Evolutionary conservation across 2,888 invertebrate genomes (phyloP).

Genomic region (Drosophila mulleri): DNA sequence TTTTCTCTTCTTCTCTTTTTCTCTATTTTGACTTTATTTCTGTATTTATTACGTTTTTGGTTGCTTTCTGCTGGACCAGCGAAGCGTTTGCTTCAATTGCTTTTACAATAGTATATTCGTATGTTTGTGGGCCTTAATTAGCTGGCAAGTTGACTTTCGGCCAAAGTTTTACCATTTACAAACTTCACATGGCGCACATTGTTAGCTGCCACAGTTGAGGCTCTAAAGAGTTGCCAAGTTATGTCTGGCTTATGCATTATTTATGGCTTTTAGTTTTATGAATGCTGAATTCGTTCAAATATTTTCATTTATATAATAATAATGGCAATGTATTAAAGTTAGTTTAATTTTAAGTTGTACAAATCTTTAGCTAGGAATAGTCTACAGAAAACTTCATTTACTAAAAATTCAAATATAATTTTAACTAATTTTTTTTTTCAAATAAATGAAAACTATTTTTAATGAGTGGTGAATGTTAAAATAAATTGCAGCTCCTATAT

Average conservation of each 20-base stretch:
- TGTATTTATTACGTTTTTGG: slow-evolving; percentile 7
- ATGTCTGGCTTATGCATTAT: not conserved
- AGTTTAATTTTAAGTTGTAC: too few relatives aligned
- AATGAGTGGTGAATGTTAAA: too few relatives aligned
- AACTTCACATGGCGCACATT: slow-evolving; percentile 10
- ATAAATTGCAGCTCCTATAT: too few relatives aligned
- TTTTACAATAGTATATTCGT: slow-evolving; percentile 14
- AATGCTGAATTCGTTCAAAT: not conserved
- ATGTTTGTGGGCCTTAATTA: slow-evolving; percentile 40
- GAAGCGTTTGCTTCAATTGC: slow-evolving; percentile 4
- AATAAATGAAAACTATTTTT: too few relatives aligned
- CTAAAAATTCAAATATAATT: too few relatives aligned
- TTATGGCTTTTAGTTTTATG: not conserved
- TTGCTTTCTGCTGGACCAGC: slow-evolving; percentile 10
- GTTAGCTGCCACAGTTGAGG: slow-evolving; percentile 15
- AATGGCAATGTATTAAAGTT: not conserved
- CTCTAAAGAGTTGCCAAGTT: not conserved
- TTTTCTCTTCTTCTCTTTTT: not conserved
- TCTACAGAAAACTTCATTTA: too few relatives aligned
- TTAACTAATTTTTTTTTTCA: too few relatives aligned
- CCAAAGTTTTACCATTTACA: slow-evolving; percentile 3
- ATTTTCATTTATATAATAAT: not conserved
- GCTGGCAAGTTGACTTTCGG: slow-evolving; percentile 30
- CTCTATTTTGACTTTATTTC: slow-evolving; percentile 10
- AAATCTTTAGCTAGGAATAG: too few relatives aligned